Conservation (phyloP, 1,140 invertebrate genomes). For the Drosophila athabasca region DNA sequence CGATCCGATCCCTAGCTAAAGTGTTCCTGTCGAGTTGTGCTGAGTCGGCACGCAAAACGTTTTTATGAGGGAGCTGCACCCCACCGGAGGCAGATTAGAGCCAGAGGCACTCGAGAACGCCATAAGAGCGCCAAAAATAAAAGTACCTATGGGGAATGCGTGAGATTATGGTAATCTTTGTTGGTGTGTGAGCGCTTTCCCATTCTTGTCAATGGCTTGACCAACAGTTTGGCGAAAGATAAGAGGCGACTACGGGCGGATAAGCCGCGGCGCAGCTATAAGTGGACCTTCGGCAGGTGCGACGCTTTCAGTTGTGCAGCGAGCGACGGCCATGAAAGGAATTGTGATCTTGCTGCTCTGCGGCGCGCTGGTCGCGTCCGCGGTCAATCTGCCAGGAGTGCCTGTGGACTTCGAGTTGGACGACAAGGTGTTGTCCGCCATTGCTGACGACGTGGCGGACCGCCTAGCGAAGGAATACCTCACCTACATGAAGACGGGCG, state of each 20-base stretch:
- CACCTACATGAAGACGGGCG: slow-evolving; percentile 60
- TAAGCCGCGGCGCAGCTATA: slow-evolving; percentile 45
- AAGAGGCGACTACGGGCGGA: slow-evolving; percentile 3
- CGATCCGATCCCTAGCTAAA: neutral
- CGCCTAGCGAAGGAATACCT: slow-evolving; percentile 69
- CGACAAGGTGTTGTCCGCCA: slow-evolving; percentile 63
- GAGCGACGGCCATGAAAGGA: slow-evolving; percentile 50
- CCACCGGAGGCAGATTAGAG: slow-evolving; percentile 41
- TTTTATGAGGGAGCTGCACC: slow-evolving; percentile 23
- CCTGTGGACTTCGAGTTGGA: slow-evolving; percentile 62
- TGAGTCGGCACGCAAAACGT: neutral
- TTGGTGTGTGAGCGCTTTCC: slow-evolving; percentile 6
- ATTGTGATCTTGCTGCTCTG: slow-evolving; percentile 42
- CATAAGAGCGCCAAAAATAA: slow-evolving; percentile 2
- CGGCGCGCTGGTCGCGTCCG: slow-evolving; percentile 37
- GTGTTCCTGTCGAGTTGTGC: neutral
- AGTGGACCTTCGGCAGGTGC: slow-evolving; percentile 28
- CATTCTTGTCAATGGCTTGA: slow-evolving; percentile 29
- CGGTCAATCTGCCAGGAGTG: slow-evolving; percentile 66
- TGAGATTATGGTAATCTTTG: slow-evolving; percentile 38
- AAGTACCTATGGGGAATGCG: slow-evolving; percentile 6
- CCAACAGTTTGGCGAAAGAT: slow-evolving; percentile 18
- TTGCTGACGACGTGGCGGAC: slow-evolving; percentile 64
- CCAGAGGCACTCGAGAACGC: neutral
- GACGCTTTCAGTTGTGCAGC: slow-evolving; percentile 37